A percentile compares a stretch with the other conserved stretches of the same genome.
Conservation (phyloP, 1,140 invertebrate species). For the Globodera rostochiensis region DNA sequence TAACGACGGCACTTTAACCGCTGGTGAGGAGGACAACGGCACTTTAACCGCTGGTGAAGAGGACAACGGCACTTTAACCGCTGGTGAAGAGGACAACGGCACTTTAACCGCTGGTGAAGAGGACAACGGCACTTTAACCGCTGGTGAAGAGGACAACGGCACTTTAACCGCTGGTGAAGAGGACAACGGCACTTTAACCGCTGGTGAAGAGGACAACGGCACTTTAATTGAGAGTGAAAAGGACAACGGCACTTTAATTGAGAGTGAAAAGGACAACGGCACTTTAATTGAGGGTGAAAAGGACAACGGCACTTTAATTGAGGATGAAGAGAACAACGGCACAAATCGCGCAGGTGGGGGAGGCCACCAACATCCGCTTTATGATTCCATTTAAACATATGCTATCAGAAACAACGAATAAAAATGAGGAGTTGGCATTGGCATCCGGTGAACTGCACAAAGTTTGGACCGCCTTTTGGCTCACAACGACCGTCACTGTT, state of each 20-base stretch:
- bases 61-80: neutral
- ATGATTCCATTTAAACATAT: no score
- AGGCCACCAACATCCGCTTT: neutral
- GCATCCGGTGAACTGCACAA: neutral
- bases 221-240: neutral
- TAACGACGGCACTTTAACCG: neutral
- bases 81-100: neutral
- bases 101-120: neutral
- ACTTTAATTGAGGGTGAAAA: neutral
- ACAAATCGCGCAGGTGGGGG: neutral
- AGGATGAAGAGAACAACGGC: neutral
- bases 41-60: no score
- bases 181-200: neutral
- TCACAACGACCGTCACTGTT: slow-evolving; percentile 13
- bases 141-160: neutral
- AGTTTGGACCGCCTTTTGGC: slow-evolving; percentile 36
- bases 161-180: neutral
- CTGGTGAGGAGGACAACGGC: neutral
- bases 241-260: neutral
- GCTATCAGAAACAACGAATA: neutral
- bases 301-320: neutral
- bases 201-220: neutral
- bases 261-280: neutral
- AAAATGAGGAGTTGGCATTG: neutral
- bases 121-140: neutral